Evolutionary conservation across 2,113 vertebrate species (phyloP), one percentile per base, ranked within the genome.

Genomic region (Actenoides hombroni): DNA sequence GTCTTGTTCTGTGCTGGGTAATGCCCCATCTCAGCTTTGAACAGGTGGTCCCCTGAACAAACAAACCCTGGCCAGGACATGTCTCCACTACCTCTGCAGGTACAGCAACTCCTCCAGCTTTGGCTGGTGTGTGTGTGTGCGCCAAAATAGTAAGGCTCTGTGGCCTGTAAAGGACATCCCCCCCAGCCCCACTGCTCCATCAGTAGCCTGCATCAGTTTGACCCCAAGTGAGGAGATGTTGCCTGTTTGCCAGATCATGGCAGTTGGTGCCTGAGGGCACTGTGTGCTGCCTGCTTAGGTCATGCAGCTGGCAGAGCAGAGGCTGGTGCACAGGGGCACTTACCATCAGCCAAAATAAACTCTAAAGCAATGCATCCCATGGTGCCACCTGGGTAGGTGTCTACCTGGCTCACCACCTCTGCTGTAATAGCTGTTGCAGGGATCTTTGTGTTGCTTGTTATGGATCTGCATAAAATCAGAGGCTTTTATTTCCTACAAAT

Each of bases 251-350:
- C 48, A 75, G 51, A 60, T 31, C 77, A 71, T 7, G 4, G 64
- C 76, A 54, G 31, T 42, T 0, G 0, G 16, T 81, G 35, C 59
- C 40, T 0, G 0, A 54, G 64, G 19, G 8, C 6, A 3, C 88
- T 39, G 31, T 1, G 6, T 61, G 28, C 74, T 75, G 35, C 56
- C 29, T 77, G 37, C 82, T 83, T 53, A 16, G 40, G 29, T 65
- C 40, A 69, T 63, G 39, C 40, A 83, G 40, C 28, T 6, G 3
- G 35, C 3, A 3, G 79, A 28, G 37, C n/a, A 74, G 64, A 59
- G 13, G 2, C 15, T 88, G 29, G 59, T 37, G 37, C 23, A 18
- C 0, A 1, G 49, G 29, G 17, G 9, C 26, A 31, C 53, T 69
- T 69, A 57, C 64, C n/a, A 5, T 40, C 37, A n/a, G 24, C 53